Evolutionary conservation across 2,888 invertebrate genomes (phyloP), one percentile per base, ranked within the genome.

Genomic region (Phlogophora meticulosa): DNA sequence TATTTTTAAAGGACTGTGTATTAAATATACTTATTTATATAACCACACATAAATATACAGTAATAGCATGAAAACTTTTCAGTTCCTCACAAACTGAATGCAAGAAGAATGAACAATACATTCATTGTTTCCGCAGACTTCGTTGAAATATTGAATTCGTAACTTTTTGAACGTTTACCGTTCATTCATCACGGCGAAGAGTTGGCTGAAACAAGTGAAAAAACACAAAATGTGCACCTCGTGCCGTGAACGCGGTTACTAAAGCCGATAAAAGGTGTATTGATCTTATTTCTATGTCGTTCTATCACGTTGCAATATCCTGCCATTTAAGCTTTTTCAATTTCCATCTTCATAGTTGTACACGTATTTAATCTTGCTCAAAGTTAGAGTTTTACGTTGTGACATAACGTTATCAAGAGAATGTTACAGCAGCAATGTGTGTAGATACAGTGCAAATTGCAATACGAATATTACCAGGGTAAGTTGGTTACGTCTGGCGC

Each of bases 201-300:
- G 76, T 75, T 80, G 75, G 69, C 73, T 77, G 80, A 76, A 81
- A 77, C 78, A 55, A 66, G 72, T 73, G 67, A 82, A 85, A 80
- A 85, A 66, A 70, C 51, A 76, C 70, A 80, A 72, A 72, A 60
- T 58, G 51, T n/a, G n/a, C 24, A 42, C 15, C 53, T 55, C 58
- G 36, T 28, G 24, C 51, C 55, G 48, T 55, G 67, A 42, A 62
- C 60, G 58, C 36, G 43, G 52, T 70, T 52, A 59, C 65, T 62
- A 67, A 62, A 69, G 34, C 55, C 57, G 62, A 78, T 76, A 66
- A 70, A 72, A 28, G 55, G 36, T 48, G 49, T 70, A 65, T 73
- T 70, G 62, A 49, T 69, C 51, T 60, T 59, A 61, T 70, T 65
- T 71, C 45, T 46, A 17, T 55, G 42, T 52, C 38, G 43, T 55